phyloP scores from a whole-genome alignment of 1,140 invertebrate species.

The Sminthurinus signatus region DNA sequence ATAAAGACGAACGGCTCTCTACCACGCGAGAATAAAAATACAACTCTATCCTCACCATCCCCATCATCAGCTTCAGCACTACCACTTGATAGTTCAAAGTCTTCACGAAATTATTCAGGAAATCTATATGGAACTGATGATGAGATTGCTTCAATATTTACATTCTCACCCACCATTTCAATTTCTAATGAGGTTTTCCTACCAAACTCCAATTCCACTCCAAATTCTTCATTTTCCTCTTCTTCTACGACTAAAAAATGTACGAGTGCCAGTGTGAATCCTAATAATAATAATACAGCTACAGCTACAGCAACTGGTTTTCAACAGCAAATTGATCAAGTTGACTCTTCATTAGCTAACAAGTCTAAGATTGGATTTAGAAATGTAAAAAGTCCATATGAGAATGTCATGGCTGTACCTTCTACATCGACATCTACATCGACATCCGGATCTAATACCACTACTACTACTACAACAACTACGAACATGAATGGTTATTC shows the following conservation, averaged over 20 bases:
- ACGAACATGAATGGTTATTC: background rate
- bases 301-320: background rate
- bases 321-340: too few species aligned
- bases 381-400: constrained; percentile 29
- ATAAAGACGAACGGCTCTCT: constrained; percentile 84
- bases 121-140: constrained; percentile 3
- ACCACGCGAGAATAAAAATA: constrained; percentile 61
- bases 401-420: constrained; percentile 18
- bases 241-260: background rate
- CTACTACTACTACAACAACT: background rate
- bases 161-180: constrained; percentile 12
- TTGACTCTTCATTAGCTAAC: background rate
- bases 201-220: constrained; percentile 13
- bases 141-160: constrained; percentile 29
- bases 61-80: background rate
- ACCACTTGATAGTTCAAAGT: background rate
- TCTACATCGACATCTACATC: background rate
- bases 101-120: background rate
- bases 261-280: background rate
- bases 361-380: too few species aligned
- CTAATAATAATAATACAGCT: background rate
- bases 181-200: constrained; percentile 24
- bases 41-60: constrained; percentile 13
- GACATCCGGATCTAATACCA: background rate
- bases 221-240: background rate